Conservation (phyloP, 1,140 invertebrate genomes). For the Hycleus cichorii region DNA sequence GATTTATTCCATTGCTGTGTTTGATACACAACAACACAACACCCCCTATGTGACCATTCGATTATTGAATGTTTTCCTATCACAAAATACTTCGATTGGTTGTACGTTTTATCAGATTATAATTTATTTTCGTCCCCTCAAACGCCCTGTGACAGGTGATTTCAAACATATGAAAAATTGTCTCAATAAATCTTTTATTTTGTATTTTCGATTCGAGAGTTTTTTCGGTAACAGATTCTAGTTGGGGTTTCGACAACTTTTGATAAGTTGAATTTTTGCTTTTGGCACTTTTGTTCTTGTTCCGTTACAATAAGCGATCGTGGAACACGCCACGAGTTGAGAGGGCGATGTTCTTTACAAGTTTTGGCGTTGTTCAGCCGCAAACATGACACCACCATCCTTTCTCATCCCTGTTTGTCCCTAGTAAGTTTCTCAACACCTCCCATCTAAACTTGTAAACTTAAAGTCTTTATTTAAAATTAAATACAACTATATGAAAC, state of each 20-base stretch:
- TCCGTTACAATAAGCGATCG: slow-evolving; percentile 8
- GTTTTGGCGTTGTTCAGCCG: slow-evolving; percentile 28
- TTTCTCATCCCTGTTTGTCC: slow-evolving; percentile 7
- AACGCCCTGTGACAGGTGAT: too few relatives aligned
- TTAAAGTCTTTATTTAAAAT: slow-evolving; percentile 15
- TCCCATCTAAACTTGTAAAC: slow-evolving; percentile 12
- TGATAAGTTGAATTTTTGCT: background rate
- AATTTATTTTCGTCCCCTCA: too few relatives aligned
- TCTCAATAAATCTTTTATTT: too few relatives aligned
- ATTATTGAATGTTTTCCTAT: slow-evolving; percentile 1
- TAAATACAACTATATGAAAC: slow-evolving; percentile 8
- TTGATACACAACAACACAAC: slow-evolving; percentile 2
- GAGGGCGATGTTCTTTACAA: slow-evolving; percentile 26
- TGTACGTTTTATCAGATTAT: slow-evolving; percentile 12
- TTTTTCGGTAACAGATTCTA: too few relatives aligned
- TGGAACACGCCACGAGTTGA: slow-evolving; percentile 19
- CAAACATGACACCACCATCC: slow-evolving; percentile 27
- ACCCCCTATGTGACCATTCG: slow-evolving; percentile 11
- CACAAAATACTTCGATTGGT: slow-evolving; percentile 12
- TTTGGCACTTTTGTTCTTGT: slow-evolving; percentile 14
- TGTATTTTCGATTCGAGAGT: too few relatives aligned
- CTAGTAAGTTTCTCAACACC: slow-evolving; percentile 11
- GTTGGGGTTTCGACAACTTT: too few relatives aligned
- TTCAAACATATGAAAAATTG: too few relatives aligned
- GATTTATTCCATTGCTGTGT: slow-evolving; percentile 13